Evolutionary conservation across 2,797 vertebrate genomes (phyloP).

Genomic region (Pteropus rufus): DNA sequence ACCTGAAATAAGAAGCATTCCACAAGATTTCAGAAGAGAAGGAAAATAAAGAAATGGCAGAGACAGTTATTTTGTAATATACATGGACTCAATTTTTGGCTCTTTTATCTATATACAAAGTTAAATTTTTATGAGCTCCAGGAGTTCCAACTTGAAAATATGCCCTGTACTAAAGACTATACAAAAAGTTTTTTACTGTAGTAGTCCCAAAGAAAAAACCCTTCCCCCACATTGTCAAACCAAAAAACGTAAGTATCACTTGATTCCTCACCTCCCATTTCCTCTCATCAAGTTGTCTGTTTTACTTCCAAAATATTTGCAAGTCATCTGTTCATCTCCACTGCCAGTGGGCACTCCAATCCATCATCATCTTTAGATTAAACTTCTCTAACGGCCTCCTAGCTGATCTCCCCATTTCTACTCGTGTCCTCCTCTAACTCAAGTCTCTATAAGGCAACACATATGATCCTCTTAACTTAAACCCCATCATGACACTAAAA

Average conservation of each 20-base stretch:
- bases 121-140: background rate
- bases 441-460: background rate
- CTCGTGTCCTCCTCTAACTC: background rate
- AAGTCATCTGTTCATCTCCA: slow-evolving; percentile 5
- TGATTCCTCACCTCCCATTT: background rate
- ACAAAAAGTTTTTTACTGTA: background rate
- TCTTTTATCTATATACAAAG: background rate
- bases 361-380: background rate
- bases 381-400: background rate
- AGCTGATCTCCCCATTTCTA: background rate
- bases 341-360: background rate
- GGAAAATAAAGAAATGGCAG: slow-evolving; percentile 22
- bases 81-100: background rate
- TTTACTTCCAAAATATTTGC: slow-evolving; percentile 17
- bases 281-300: background rate
- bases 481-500: background rate
- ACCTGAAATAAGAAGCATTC: background rate
- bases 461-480: background rate
- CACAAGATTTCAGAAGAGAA: slow-evolving; percentile 32
- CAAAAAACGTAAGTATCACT: background rate
- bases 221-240: slow-evolving; percentile 32
- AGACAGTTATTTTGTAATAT: slow-evolving; percentile 32
- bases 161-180: slow-evolving; percentile 11
- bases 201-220: slow-evolving; percentile 56
- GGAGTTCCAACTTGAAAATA: slow-evolving; percentile 38